Evolutionary conservation across 2,888 invertebrate genomes (phyloP).

Genomic region (Bhutanitis thaidina): DNA sequence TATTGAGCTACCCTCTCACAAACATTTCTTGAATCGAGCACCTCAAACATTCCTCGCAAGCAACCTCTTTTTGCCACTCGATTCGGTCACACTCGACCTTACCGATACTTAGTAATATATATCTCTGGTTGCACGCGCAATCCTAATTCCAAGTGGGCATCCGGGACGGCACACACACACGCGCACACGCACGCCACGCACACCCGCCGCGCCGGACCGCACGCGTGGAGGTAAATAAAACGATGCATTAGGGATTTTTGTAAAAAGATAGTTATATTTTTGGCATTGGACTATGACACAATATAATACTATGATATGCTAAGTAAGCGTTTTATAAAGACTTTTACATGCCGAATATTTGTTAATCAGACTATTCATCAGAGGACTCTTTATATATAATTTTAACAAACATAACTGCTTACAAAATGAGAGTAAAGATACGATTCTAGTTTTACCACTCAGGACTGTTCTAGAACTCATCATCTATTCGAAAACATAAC

Average conservation of each 20-base stretch:
- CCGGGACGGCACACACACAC: not conserved
- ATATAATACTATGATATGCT: constrained; percentile 81
- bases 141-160: constrained; percentile 2
- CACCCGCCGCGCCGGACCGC: constrained; percentile 23
- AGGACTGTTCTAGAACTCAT: constrained; percentile 66
- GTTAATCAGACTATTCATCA: constrained; percentile 80
- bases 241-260: constrained; percentile 73
- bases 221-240: constrained; percentile 64
- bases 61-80: not conserved
- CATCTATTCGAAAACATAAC: constrained; percentile 73
- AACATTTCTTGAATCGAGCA: too few relatives aligned
- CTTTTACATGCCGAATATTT: constrained; percentile 80
- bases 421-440: constrained; percentile 71
- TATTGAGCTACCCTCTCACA: not conserved
- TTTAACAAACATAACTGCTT: constrained; percentile 79
- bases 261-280: constrained; percentile 81
- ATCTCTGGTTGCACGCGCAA: not conserved
- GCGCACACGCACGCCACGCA: constrained; percentile 11
- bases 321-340: constrained; percentile 81
- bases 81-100: not conserved
- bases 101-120: not conserved
- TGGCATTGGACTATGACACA: constrained; percentile 81
- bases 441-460: constrained; percentile 59
- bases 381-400: constrained; percentile 78
- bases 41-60: too few relatives aligned